phyloP scores from a whole-genome alignment of 2,888 invertebrate genomes.

The Tenthredo distinguenda region DNA sequence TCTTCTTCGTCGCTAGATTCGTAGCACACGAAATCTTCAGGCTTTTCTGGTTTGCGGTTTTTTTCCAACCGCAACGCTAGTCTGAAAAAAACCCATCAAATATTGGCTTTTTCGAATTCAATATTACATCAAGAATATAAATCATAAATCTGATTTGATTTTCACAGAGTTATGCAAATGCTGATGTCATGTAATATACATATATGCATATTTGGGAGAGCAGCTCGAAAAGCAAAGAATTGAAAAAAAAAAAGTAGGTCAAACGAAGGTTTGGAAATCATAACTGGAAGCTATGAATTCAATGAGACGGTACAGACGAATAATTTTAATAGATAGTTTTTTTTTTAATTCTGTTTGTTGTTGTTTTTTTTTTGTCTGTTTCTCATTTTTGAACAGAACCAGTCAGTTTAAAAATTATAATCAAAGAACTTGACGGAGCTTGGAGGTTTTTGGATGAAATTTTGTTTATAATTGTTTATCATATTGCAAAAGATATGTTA shows the following conservation, averaged over 20 bases:
- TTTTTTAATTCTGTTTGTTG: neutral
- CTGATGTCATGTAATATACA: no score
- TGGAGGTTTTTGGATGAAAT: neutral
- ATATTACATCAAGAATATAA: no score
- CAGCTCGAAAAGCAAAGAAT: no score
- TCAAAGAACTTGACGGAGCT: neutral
- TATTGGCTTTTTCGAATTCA: neutral
- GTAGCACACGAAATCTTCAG: slow-evolving; percentile 94
- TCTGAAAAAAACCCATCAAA: slow-evolving; percentile 59
- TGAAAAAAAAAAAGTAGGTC: neutral
- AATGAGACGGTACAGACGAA: neutral
- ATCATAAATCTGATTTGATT: no score
- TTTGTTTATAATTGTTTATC: neutral
- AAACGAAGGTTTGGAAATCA: neutral
- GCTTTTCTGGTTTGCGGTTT: slow-evolving; percentile 91
- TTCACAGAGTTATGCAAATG: no score
- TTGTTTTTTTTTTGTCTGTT: neutral
- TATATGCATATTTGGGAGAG: no score
- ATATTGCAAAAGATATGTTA: neutral
- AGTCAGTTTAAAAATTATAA: neutral
- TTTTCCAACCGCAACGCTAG: slow-evolving; percentile 82
- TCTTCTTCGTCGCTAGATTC: slow-evolving; percentile 94
- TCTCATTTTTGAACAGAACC: neutral
- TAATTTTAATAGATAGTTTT: neutral
- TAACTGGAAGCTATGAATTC: neutral